Evolutionary conservation across 2,113 vertebrate genomes (phyloP), one percentile per base, ranked within the genome.

Genomic region (Macquaria australasica): DNA sequence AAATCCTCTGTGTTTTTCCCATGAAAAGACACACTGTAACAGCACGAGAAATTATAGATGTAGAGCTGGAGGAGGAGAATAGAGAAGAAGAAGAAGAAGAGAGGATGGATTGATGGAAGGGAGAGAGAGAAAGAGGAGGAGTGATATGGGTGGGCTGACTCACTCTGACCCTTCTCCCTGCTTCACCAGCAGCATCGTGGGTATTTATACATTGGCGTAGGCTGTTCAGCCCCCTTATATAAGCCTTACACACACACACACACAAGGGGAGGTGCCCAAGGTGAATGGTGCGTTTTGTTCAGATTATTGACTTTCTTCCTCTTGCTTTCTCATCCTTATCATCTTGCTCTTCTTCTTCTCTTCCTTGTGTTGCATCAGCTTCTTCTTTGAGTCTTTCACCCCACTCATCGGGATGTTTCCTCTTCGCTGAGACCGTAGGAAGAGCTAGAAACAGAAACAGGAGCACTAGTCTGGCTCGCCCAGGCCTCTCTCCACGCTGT

Each of bases 171-270:
- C 92, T 87, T 90, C 88, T 92, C 86, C 87, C 90, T 91, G 86
- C 88, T 89, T 86, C 90, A 92, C 93, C 88, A 91, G 92, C 70
- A 66, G 93, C 93, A 94, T 92, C 56, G 53, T 89, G 88, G 89
- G 92, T 95, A 95, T 95, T 94, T 94, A 91, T 95, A 94, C 86
- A 80, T 84, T 81, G 83, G 93, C 94, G 94, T 95, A 90, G 94
- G 94, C 73, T 86, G 94, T 68, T 82, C 84, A 79, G 80, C 92
- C 90, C 91, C 94, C 91, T 95, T 95, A 94, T 93, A 87, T 95
- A 94, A 95, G 91, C 70, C 79, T 80, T 63, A 83, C 74, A 73
- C 74, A 63, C 3, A 60, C 3, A 60, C 70, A 28, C 51, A 70
- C 68, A 56, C 6, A 8, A 62, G 72, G 83, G 88, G 86, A 85